Evolutionary conservation across 2,113 vertebrate species (phyloP).

Genomic region (Paralichthys olivaceus): DNA sequence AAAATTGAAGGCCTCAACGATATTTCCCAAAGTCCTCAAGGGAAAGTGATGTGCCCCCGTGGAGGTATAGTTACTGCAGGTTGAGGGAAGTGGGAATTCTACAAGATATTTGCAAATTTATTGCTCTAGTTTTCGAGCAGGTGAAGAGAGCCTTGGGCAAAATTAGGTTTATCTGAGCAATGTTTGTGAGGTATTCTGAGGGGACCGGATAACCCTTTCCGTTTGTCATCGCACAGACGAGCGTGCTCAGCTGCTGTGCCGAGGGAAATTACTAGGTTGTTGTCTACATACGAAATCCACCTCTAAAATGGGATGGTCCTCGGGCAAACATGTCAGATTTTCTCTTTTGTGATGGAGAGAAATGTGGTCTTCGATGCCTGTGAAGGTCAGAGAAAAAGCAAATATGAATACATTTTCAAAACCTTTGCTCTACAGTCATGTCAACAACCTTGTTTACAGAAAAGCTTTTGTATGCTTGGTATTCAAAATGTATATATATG

Average conservation of each 20-base stretch:
- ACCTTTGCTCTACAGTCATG: constrained; percentile 18
- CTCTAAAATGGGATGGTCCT: constrained; percentile 69
- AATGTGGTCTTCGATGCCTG: constrained; percentile 16
- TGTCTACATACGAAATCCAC: constrained; percentile 76
- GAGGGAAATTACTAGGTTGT: constrained; percentile 79
- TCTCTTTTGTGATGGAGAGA: constrained; percentile 27
- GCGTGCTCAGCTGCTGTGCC: constrained; percentile 73
- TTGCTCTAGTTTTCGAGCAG: constrained; percentile 78
- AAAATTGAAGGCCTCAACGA: constrained; percentile 62
- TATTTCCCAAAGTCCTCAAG: constrained; percentile 68
- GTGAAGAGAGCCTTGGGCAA: constrained; percentile 79
- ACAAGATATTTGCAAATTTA: constrained; percentile 78
- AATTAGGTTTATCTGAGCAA: constrained; percentile 81
- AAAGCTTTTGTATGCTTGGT: background rate
- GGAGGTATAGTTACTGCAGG: constrained; percentile 61
- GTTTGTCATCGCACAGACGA: constrained; percentile 76
- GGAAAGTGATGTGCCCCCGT: constrained; percentile 50
- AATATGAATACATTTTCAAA: constrained; percentile 31
- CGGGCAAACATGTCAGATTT: constrained; percentile 63
- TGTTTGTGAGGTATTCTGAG: constrained; percentile 73
- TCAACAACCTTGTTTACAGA: constrained; percentile 23
- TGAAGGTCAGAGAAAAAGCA: constrained; percentile 51
- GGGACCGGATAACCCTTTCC: constrained; percentile 77
- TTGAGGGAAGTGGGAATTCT: constrained; percentile 60
- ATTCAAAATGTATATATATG: constrained; percentile 1